Evolutionary conservation across 2,797 vertebrate genomes (phyloP).

Genomic region (Brachyrhaphis roseni): DNA sequence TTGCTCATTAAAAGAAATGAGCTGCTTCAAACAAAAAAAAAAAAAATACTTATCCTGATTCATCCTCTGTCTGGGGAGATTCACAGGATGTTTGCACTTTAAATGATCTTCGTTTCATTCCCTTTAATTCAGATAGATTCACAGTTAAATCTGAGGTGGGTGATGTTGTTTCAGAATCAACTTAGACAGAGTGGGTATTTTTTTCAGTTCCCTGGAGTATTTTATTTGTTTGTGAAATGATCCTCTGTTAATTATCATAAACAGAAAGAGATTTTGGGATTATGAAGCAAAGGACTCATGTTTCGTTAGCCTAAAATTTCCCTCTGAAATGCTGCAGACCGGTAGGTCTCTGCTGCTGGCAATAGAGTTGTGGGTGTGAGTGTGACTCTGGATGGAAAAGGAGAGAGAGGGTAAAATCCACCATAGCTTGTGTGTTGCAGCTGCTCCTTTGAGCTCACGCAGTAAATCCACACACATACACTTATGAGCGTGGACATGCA

Average conservation of each 20-base stretch:
- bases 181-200: neutral
- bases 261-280: slow-evolving; percentile 10
- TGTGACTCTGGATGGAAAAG: slow-evolving; percentile 38
- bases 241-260: slow-evolving; percentile 5
- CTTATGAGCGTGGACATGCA: slow-evolving; percentile 24
- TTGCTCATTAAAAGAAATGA: slow-evolving; percentile 34
- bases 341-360: slow-evolving; percentile 27
- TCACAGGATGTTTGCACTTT: slow-evolving; percentile 19
- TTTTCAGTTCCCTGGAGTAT: neutral
- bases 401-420: slow-evolving; percentile 4
- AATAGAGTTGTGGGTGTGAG: slow-evolving; percentile 50
- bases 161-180: neutral
- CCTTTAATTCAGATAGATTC: slow-evolving; percentile 22
- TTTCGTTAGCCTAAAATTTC: slow-evolving; percentile 42
- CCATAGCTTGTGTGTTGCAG: slow-evolving; percentile 53
- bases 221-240: slow-evolving; percentile 15
- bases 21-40: slow-evolving; percentile 36
- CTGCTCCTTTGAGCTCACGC: slow-evolving; percentile 58
- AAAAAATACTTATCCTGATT: slow-evolving; percentile 22
- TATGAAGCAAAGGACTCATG: neutral
- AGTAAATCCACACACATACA: slow-evolving; percentile 26
- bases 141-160: neutral
- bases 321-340: slow-evolving; percentile 42
- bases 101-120: slow-evolving; percentile 26
- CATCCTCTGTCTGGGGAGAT: slow-evolving; percentile 2